Base-by-base conservation (phyloP, 2,888 invertebrate species). In the Zootermopsis nevadensis region DNA sequence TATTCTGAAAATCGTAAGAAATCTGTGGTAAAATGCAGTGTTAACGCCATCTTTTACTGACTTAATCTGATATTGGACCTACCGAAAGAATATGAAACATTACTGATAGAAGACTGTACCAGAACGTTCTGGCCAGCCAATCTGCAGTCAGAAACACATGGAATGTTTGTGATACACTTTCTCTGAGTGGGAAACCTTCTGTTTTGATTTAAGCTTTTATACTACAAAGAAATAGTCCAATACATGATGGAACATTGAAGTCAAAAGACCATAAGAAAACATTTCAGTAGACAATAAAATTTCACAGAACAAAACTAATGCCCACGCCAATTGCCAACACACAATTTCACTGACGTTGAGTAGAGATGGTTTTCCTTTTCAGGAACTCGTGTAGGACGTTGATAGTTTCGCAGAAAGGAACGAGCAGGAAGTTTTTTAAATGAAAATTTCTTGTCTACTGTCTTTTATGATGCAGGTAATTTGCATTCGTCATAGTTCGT, bases 401-500 rank as follows among this genome's bases (percentile, higher is more conserved):
- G 31, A 2, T n/a, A 38, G 38, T 74, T 74, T 38, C 33, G 38
- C 38, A 1, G 31, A 8, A 60, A 60, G 27, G 15, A 4, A 60
- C n/a, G n/a, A 12, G 3, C 60, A 60, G 42, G 8, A 74, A 74
- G 38, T 38, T 74, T 74, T 10, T 2, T 67, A 69, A 69, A 69
- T 69, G 69, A 31, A 33, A 38, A 33, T 24, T 38, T 74, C 74
- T 74, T n/a, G 0, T 74, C 31, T 12, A 19, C 38, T 38, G 74
- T 38, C 33, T 74, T 38, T 42, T 38, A 74, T 38, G 74, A 74
- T 22, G 74, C 74, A 74, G 38, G 38, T 38, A 74, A 74, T 74
- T n/a, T 38, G 48, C 35, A 79, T 79, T 38, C 79, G 60, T 60
- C 35, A 79, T 66, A 66, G 79, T 35, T 66, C 66, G 79, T 79